Base-by-base conservation (phyloP, 2,797 vertebrate genomes). In the Ctenopoma kingsleyae region DNA sequence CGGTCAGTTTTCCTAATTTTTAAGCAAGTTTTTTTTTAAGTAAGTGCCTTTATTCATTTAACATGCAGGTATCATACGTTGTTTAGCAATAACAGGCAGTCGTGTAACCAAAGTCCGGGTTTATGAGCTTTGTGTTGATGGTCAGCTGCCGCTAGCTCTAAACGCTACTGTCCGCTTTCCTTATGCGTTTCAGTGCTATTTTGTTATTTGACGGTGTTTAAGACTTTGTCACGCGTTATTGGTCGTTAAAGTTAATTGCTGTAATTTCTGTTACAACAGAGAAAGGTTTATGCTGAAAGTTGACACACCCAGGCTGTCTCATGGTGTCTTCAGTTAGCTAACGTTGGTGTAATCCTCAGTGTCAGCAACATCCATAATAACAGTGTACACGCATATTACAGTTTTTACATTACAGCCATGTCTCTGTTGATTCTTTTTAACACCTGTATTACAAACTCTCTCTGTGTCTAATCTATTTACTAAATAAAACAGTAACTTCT, bases 241-340 rank as follows among this genome's bases (percentile, higher is more conserved):
- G 15, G 8, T n/a, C 27, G 48, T 40, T 58, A 0, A 10, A 40
- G 25, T n/a, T 2, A 15, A 1, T 23, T 0, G 9, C 1, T 43
- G 17, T 12, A 3, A 7, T 16, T 17, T 17, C 2, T 44, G 8
- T 30, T 17, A 4, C 17, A 8, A n/a, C 60, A 2, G 19, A 35
- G 2, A 22, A 32, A 56, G 49, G 51, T 13, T 51, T 65, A 40
- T 51, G 30, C 2, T 51, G 66, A 44, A 63, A 80, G 58, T 74
- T 52, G 89, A 85, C 89, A 87, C 91, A 83, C 91, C 87, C 90
- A 80, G 19, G 11, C n/a, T 44, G 66, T 46, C 48, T 77, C 61
- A n/a, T 19, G 68, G 43, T 69, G 63, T 57, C 50, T 68, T 65
- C 46, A 48, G 41, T 17, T 47, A 48, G 41, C n/a, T 47, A 17